Base-by-base conservation (phyloP, 2,113 vertebrate species). In the Trichomycterus rosablanca region DNA sequence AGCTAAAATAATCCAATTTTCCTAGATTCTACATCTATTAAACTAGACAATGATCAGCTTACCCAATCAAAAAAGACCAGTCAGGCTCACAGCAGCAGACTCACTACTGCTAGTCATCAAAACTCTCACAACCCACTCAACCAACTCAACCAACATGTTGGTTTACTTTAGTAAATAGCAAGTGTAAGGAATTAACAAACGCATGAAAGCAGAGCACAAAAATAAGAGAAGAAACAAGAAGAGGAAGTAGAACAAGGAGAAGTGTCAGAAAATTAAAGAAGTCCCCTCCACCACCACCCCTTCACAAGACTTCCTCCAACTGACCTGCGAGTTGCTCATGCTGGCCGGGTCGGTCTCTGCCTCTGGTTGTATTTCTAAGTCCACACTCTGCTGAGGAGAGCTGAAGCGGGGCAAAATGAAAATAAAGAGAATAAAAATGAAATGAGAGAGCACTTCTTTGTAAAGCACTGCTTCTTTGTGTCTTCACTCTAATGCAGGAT, bases 271-370 rank as follows among this genome's bases (percentile, higher is more conserved):
- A 61, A 34, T 42, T 24, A 16, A 20, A 14, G 23, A 56, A 45
- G 26, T 4, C 52, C 46, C n/a, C n/a, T n/a, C n/a, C n/a, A 45
- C 40, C 42, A 15, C 19, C 51, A 32, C 3, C 1, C n/a, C n/a
- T 37, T 43, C 43, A 43, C 20, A 46, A 19, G 4, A 37, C n/a
- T 52, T 60, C n/a, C 40, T 58, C 7, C 20, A 42, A 54, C 70
- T 67, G 54, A 67, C 70, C 70, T 63, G 64, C 10, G 3, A 30
- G 26, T 48, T 30, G 51, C 34, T 67, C 54, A 54, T 54, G 46
- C 35, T 7, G 1, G 46, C 1, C 9, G 20, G 7, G 56, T 26
- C 0, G 14, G 23, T 16, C 45, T 58, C 32, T 57, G 22, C 58
- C 24, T 59, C 64, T 40, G 24, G 34, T 59, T 34, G 15, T 34